Base-by-base conservation (phyloP, 2,888 invertebrate genomes). In the Balanococcus diminutus region DNA sequence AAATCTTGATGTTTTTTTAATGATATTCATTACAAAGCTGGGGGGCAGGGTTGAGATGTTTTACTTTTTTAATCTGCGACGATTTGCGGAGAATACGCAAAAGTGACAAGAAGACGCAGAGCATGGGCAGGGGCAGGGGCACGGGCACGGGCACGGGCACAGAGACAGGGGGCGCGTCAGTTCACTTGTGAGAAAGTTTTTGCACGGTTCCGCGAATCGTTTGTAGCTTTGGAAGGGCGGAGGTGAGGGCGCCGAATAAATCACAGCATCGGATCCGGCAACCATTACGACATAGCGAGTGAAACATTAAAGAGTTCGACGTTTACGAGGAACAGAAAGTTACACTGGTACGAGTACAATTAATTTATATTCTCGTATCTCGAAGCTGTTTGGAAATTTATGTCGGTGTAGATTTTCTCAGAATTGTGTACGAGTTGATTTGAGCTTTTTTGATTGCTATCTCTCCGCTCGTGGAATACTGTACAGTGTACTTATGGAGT, bases 331-430 rank as follows among this genome's bases (percentile, higher is more conserved):
- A 32, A 72, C 72, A 19, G 25, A 11, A 72, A 72, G 61, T 72
- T 72, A n/a, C 72, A 72, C 72, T 25, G 61, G 61, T 61, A 61
- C 61, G 25, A 72, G 61, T 61, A 61, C 61, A 61, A 72, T 32
- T 72, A 72, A 72, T 72, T 72, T 32, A 28, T 31, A 31, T n/a
- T n/a, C 32, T 72, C 72, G 61, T 72, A 25, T 72, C 72, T 72
- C 72, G 31, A 32, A 72, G 72, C 31, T 31, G 72, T 72, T 72
- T 72, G 31, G 14, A 72, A 72, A 72, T 72, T 72, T 72, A 72
- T 72, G 72, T 32, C 32, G 16, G 72, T 31, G 32, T 32, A 61
- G 31, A 72, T 72, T 72, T 72, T 72, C 72, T 72, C 16, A 31
- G 72, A 72, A 72, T 32, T 72, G n/a, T 32, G 32, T 72, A 72